A percentile compares a stretch with the other conserved stretches of the same genome.
These are phyloP conservation scores for Morone chrysops DNA, from an alignment of 2,113 vertebrate genomes.

Conservation along the genomic window DNA sequence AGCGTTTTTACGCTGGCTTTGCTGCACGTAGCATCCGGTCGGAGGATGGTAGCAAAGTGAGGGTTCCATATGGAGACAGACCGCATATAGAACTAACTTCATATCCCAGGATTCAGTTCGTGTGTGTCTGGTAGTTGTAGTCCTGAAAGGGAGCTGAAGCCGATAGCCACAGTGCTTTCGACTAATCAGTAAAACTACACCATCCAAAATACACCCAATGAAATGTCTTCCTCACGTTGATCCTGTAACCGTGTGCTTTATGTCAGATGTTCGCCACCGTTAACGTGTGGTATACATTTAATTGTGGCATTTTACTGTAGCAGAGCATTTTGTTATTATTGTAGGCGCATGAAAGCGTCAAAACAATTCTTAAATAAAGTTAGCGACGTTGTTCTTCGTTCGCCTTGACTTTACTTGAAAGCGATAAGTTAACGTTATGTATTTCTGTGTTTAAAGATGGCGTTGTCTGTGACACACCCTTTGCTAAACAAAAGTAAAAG, in stretches of 20 bases:
- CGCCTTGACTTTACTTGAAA: neutral
- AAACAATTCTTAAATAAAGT: neutral
- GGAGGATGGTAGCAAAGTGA: slow-evolving; percentile 14
- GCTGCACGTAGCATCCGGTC: slow-evolving; percentile 40
- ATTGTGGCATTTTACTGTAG: neutral
- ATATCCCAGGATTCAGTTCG: slow-evolving; percentile 35
- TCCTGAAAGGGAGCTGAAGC: neutral
- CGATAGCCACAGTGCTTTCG: accelerated
- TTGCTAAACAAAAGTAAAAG: neutral
- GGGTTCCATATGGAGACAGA: slow-evolving; percentile 27
- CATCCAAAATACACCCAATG: slow-evolving; percentile 1
- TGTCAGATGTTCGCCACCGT: neutral
- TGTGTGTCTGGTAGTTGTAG: slow-evolving; percentile 61
- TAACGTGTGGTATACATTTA: neutral
- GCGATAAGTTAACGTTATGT: too few relatives aligned
- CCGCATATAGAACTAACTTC: slow-evolving; percentile 15
- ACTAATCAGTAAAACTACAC: slow-evolving; percentile 65
- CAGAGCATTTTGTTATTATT: neutral
- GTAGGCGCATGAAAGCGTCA: neutral
- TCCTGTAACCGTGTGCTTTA: slow-evolving; percentile 2
- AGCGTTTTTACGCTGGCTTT: neutral
- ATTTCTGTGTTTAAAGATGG: too few relatives aligned
- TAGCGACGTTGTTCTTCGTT: neutral
- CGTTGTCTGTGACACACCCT: neutral
- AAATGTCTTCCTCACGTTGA: neutral